Base-by-base conservation (phyloP, 2,888 invertebrate genomes). In the Drosophila pseudotalamancana region DNA sequence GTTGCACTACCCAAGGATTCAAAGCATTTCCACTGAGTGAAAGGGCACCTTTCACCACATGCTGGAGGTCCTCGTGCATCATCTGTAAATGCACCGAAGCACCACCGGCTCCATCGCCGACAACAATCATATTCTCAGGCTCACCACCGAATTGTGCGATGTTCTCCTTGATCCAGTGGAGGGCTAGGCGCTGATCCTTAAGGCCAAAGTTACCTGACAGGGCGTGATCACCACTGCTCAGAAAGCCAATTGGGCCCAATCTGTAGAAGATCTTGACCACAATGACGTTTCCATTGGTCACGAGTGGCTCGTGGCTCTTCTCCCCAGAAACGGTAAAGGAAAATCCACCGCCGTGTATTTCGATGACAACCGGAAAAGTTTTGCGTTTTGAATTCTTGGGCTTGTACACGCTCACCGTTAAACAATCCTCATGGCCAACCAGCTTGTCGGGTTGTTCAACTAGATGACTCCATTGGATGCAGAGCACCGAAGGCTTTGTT, bases 61-160 rank as follows among this genome's bases (percentile, higher is more conserved):
- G 37, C 11, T 62, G 60, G 8, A 88, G 72, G 8, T 80, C 54
- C 6, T 94, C 94, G 0, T 95, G 94, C n/a, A 96, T 77, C 69
- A 94, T 94, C 71, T 96, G 96, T 67, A 95, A 94, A 88, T 96
- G 95, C 0, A 95, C 95, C 76, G 95, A 95, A 4, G 94, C 95
- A 18, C 94, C 96, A 0, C 96, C 96, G 0, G 96, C 95, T 4
- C 96, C 95, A 84, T 94, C 93, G 1, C 96, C 96, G 0, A 93
- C 90, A 4, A 96, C 89, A 0, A 95, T 95, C 18, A 96, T 92
- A 54, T 94, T 94, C 42, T 94, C 92, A 1, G 95, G 93, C 0
- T 68, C 65, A 0, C 77, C 77, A 1, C 79, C 83, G 5, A 78
- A 78, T 0, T 95, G 95, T 0, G 18, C 60, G 2, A 78, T 82